Evolutionary conservation across 2,888 invertebrate genomes (phyloP), one percentile per base, ranked within the genome.

Genomic region (Diarsia rubi): DNA sequence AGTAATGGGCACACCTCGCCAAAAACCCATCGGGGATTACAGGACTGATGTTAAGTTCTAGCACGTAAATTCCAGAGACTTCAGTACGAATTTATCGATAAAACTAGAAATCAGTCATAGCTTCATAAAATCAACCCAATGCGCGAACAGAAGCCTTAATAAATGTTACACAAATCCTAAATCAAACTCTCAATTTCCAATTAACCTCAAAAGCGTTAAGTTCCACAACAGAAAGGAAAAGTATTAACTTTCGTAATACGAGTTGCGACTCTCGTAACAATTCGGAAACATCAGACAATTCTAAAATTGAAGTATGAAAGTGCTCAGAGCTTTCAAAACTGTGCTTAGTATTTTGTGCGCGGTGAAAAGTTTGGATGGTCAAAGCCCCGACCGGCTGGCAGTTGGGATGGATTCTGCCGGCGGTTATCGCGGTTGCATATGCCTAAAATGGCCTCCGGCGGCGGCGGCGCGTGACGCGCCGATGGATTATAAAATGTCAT

Each of bases 401-500:
- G 31, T n/a, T n/a, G 31, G 16, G 64, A 73, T 64, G 66, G 37
- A 69, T 74, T 78, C 49, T 63, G 57, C 27, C 31, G 65, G 45
- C 31, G 49, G 54, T 64, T 44, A 59, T 44, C 47, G 44, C 62
- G 21, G 27, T 31, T 49, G 62, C 69, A 60, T 59, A 45, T n/a
- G 57, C 31, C n/a, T 31, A 60, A 24, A 47, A 69, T 21, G 57
- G 60, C n/a, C 52, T 47, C 54, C 54, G 11, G 14, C 14, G 5
- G 37, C 19, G 27, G 16, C 16, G 8, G n/a, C n/a, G n/a, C n/a
- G 14, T 45, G 45, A 24, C 45, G 21, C 31, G 4, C 44, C 21
- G n/a, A 60, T 64, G 52, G 49, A 78, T 82, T 66, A 63, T 54
- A 63, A 78, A 78, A 78, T 67, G 62, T 65, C 59, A 82, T 81